phyloP scores from a whole-genome alignment of 2,797 vertebrate species.

The Argentina silus region DNA sequence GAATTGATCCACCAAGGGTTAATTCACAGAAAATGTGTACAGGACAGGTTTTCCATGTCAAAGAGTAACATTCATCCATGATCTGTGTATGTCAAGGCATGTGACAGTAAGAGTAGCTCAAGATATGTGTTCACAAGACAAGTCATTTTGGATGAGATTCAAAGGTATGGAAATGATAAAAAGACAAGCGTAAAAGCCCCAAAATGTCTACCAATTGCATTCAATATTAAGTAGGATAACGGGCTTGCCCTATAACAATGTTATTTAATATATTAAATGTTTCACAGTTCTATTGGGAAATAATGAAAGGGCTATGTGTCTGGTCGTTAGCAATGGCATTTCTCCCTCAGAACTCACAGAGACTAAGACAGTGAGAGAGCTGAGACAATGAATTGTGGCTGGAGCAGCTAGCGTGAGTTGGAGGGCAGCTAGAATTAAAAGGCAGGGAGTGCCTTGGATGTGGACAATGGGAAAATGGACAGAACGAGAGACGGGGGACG shows the following conservation, averaged over 20 bases:
- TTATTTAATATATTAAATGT: no score
- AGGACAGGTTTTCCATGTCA: constrained; percentile 18
- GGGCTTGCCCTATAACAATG: no score
- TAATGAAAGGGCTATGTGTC: background rate
- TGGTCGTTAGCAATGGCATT: background rate
- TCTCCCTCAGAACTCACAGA: background rate
- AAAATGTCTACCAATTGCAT: constrained; percentile 62
- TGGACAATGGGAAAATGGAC: constrained; percentile 28
- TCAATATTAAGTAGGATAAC: constrained; percentile 17
- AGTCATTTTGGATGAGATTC: constrained; percentile 49
- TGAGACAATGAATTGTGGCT: constrained; percentile 28
- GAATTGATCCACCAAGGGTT: constrained; percentile 33
- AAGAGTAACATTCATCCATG: constrained; percentile 7
- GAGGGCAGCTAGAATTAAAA: constrained; percentile 13
- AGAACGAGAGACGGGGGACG: background rate
- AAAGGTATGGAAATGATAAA: constrained; percentile 47
- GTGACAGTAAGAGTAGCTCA: constrained; percentile 32
- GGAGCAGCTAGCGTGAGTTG: constrained; percentile 22
- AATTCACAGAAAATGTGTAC: constrained; percentile 24
- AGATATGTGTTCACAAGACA: constrained; percentile 30
- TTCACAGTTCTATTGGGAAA: no score
- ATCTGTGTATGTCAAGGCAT: constrained; percentile 5
- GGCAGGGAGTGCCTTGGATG: constrained; percentile 29
- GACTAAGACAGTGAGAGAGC: constrained; percentile 7
- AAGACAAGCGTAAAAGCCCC: constrained; percentile 50